phyloP scores from a whole-genome alignment of 2,888 invertebrate species.

The Chironomus riparius region DNA sequence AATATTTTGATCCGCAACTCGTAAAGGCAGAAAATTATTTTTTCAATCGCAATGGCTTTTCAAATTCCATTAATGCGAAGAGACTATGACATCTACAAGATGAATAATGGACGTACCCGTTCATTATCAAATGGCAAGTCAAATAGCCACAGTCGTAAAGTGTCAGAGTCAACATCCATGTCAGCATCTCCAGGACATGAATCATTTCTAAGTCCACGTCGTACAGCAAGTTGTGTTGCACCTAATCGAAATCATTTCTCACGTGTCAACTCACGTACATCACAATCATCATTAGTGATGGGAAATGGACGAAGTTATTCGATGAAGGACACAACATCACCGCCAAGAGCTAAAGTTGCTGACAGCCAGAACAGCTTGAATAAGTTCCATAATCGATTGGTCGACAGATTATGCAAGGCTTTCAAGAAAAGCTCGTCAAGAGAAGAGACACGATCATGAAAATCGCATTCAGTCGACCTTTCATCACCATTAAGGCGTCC shows the following conservation, averaged over 20 bases:
- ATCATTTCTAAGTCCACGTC: constrained; percentile 43
- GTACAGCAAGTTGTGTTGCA: constrained; percentile 45
- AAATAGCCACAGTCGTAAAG: constrained; percentile 54
- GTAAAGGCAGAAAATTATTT: background rate
- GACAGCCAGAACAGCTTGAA: constrained; percentile 55
- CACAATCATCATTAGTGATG: constrained; percentile 51
- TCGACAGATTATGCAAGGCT: constrained; percentile 62
- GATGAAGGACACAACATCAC: constrained; percentile 46
- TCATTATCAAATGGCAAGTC: background rate
- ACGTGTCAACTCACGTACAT: constrained; percentile 51
- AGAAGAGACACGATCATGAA: constrained; percentile 11
- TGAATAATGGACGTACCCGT: constrained; percentile 41
- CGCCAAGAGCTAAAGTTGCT: constrained; percentile 46
- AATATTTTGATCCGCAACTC: background rate
- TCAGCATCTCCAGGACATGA: constrained; percentile 58
- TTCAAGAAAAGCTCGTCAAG: constrained; percentile 34
- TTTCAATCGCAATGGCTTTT: constrained; percentile 65
- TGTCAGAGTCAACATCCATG: constrained; percentile 64
- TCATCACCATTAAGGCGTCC: constrained; percentile 12
- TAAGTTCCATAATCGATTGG: constrained; percentile 62
- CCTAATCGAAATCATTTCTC: constrained; percentile 50
- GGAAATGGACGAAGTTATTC: constrained; percentile 53
- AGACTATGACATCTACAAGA: constrained; percentile 88
- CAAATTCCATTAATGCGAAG: constrained; percentile 94
- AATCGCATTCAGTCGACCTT: constrained; percentile 19